These are phyloP conservation scores for Neelides folsomi DNA, from an alignment of 2,888 invertebrate genomes.

Conservation along the genomic window DNA sequence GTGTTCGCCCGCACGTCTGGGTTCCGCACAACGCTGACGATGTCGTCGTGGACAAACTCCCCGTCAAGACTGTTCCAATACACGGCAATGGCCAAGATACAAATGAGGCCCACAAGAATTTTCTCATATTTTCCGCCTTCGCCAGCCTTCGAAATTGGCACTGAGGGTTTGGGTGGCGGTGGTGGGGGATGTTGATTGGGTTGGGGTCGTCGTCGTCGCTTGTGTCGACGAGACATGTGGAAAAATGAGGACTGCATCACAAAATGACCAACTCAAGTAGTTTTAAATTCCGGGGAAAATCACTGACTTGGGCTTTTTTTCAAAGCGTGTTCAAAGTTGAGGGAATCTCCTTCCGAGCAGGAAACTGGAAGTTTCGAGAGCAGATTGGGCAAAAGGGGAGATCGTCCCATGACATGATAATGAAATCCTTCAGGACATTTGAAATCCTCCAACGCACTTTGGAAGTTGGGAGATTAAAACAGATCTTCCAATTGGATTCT, in stretches of 20 bases:
- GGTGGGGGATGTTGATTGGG: conserved; percentile 1
- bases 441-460: too few relatives aligned
- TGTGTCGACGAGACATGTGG: not conserved
- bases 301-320: too few relatives aligned
- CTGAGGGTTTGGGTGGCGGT: not conserved
- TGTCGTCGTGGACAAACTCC: conserved; percentile 78
- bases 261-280: not conserved
- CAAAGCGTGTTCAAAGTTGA: too few relatives aligned
- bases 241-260: conserved; percentile 1
- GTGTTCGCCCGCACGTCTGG: conserved; percentile 60
- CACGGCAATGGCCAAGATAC: conserved; percentile 34
- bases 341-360: too few relatives aligned
- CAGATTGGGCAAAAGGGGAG: too few relatives aligned
- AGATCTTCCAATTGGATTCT: too few relatives aligned
- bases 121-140: not conserved
- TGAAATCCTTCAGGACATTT: too few relatives aligned
- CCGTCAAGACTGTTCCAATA: conserved; percentile 61
- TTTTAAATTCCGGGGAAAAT: too few relatives aligned
- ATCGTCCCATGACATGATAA: too few relatives aligned
- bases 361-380: too few relatives aligned
- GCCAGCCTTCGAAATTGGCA: not conserved
- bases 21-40: conserved; percentile 67
- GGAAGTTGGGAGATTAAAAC: too few relatives aligned
- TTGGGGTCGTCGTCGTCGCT: conserved; percentile 2
- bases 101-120: conserved; percentile 46